Conservation (phyloP, 2,888 invertebrate genomes). For the Shargacucullia verbasci region DNA sequence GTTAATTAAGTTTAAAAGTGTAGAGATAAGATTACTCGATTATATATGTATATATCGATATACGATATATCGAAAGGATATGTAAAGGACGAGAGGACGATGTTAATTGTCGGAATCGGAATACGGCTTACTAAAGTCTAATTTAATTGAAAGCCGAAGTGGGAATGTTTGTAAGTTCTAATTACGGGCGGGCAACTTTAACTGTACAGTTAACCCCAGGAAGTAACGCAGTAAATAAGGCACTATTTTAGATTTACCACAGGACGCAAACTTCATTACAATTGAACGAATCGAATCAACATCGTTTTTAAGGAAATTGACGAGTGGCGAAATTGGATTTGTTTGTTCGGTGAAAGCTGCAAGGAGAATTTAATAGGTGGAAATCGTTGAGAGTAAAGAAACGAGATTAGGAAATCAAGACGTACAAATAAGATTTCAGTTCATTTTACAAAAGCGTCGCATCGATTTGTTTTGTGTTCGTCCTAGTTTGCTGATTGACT, state of each 20-base stretch:
- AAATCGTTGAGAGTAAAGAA: conserved; percentile 51
- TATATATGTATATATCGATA: too few relatives aligned
- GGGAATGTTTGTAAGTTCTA: conserved; percentile 35
- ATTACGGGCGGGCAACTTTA: conserved; percentile 32
- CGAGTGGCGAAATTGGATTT: conserved; percentile 59
- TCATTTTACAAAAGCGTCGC: conserved; percentile 18
- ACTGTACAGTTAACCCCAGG: conserved; percentile 33
- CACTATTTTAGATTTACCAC: conserved; percentile 33
- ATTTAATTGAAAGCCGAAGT: conserved; percentile 38
- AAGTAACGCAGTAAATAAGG: conserved; percentile 37
- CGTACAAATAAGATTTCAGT: conserved; percentile 32
- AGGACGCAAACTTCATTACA: conserved; percentile 32
- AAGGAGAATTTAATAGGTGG: conserved; percentile 52
- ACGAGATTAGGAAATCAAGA: conserved; percentile 54
- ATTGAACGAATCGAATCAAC: conserved; percentile 51
- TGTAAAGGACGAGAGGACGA: too few relatives aligned
- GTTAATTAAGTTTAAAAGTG: too few relatives aligned
- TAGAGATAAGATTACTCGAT: too few relatives aligned
- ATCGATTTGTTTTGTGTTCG: conserved; percentile 23
- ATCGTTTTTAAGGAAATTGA: conserved; percentile 55
- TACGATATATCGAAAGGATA: too few relatives aligned
- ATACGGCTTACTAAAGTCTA: conserved; percentile 23
- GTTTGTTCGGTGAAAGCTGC: conserved; percentile 56
- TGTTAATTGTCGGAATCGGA: not conserved
- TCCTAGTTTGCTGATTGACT: conserved; percentile 54